Conservation (phyloP, 2,797 vertebrate genomes). For the Rousettus madagascariensis region DNA sequence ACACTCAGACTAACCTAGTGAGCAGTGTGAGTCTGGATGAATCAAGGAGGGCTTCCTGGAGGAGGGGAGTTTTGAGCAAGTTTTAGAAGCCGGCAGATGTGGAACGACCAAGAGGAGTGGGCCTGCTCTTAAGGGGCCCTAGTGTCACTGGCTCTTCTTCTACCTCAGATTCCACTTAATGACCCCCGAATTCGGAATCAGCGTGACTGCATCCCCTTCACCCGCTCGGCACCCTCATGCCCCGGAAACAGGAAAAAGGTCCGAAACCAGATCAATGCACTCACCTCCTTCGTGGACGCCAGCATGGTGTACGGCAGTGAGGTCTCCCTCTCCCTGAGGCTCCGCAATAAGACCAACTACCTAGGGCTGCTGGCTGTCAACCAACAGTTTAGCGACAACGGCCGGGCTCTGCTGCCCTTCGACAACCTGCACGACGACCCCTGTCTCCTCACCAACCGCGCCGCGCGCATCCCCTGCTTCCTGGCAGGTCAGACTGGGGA, state of each 20-base stretch:
- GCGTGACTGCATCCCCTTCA: conserved; percentile 86
- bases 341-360: conserved; percentile 83
- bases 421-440: conserved; percentile 62
- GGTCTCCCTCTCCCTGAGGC: conserved; percentile 70
- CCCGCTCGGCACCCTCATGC: conserved; percentile 87
- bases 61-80: background rate
- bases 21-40: background rate
- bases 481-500: conserved; percentile 86
- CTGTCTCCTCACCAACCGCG: conserved; percentile 86
- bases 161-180: conserved; percentile 84
- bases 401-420: conserved; percentile 89
- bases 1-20: background rate
- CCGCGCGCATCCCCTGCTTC: conserved; percentile 89
- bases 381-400: conserved; percentile 81
- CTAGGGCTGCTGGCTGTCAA: conserved; percentile 88
- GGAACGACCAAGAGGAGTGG: background rate
- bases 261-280: conserved; percentile 89
- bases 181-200: conserved; percentile 83
- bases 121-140: background rate
- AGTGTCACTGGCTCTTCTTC: background rate
- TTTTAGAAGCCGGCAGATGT: background rate
- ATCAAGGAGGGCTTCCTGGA: background rate
- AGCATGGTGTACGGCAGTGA: conserved; percentile 90
- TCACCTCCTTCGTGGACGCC: conserved; percentile 89
- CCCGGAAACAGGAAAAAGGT: conserved; percentile 64